Base-by-base conservation (phyloP, 1,140 invertebrate genomes). In the Dinoponera quadriceps region DNA sequence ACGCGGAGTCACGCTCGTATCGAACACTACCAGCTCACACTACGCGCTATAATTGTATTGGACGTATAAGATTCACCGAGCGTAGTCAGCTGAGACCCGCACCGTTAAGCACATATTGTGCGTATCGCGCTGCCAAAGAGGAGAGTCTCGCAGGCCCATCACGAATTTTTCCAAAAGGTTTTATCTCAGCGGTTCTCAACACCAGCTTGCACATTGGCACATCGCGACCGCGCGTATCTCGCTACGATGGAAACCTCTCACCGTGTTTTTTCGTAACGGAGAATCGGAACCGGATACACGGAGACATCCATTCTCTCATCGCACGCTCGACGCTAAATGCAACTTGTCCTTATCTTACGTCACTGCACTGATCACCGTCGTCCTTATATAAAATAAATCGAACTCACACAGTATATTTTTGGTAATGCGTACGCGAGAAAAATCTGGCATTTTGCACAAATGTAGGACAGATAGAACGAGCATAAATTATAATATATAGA, bases 11-110 rank as follows among this genome's bases (percentile, higher is more conserved):
- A 48, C 27, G 22, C 33, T 57, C 22, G 13, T 18, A 22, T 2
- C 33, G 22, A 22, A 22, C n/a, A 66, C n/a, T 16, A n/a, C n/a
- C n/a, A n/a, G n/a, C n/a, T 55, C 48, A 18, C 33, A 62, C 38
- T 86, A 80, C 11, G 51, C 54, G 75, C 66, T 82, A 73, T 82
- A 77, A 38, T 44, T 44, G 7, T 89, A 84, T 86, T 90, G 89
- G 89, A 90, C 89, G 85, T 85, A 88, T 87, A 82, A 83, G 66
- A 83, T 83, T 87, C 25, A 73, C 66, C 68, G 72, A 87, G 49
- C 62, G 20, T 29, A 77, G 22, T 63, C 65, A 60, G 27, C 57
- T 51, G 48, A 65, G 62, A 38, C 71, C 86, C 78, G 82, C 87
- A 90, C 74, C 80, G 69, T 83, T 69, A 85, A 90, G 78, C 84